Evolutionary conservation across 2,797 vertebrate species (phyloP).

Genomic region (Gobio occitaniae): DNA sequence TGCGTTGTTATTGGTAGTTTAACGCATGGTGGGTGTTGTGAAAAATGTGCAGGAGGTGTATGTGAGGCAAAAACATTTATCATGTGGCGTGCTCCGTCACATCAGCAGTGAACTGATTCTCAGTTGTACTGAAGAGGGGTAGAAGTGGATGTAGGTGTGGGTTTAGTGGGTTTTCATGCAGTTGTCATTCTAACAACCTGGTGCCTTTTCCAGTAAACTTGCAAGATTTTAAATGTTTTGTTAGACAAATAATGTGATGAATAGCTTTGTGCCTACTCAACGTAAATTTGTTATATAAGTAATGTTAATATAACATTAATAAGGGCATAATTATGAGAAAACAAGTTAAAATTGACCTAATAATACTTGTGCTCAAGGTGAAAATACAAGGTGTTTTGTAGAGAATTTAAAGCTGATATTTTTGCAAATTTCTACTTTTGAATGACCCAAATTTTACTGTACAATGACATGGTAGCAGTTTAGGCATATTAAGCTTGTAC

Average conservation of each 20-base stretch:
- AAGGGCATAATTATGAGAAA: neutral
- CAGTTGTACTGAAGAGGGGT: neutral
- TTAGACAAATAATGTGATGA: neutral
- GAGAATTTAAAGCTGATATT: neutral
- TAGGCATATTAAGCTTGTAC: neutral
- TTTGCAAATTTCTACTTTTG: neutral
- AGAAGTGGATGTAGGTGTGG: constrained; percentile 9
- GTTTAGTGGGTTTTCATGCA: neutral
- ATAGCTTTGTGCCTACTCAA: neutral
- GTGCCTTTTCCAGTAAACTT: neutral
- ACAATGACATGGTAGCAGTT: neutral
- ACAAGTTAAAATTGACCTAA: neutral
- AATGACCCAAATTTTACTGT: neutral
- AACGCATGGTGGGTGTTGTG: constrained; percentile 27
- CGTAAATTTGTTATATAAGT: neutral
- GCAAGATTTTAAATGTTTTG: neutral
- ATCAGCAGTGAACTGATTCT: constrained; percentile 23
- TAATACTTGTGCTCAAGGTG: neutral
- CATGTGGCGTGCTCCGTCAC: neutral
- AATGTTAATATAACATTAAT: neutral
- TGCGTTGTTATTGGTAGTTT: constrained; percentile 27
- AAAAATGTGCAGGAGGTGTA: neutral
- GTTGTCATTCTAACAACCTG: constrained; percentile 18
- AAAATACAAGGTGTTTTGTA: neutral
- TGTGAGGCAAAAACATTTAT: constrained; percentile 9